Evolutionary conservation across 1,140 invertebrate species (phyloP), one percentile per base, ranked within the genome.

Genomic region (Ganaspis sp.): DNA sequence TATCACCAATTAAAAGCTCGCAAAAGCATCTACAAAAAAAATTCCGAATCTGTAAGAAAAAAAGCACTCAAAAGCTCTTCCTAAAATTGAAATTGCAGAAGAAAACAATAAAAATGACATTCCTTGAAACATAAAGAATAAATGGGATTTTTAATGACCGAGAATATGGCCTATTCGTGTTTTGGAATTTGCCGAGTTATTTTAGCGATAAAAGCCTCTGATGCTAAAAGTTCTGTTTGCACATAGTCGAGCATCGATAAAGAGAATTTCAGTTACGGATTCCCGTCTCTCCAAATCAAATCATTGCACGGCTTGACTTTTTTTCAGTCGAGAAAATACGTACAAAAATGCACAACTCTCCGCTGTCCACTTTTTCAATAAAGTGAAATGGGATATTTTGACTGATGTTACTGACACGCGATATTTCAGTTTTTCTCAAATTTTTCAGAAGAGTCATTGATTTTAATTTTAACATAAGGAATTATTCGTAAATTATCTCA

Each of bases 321-420:
- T 58, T 64, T 64, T 64, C 54, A 64, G 23, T 64, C 19, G 54
- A 12, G 23, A 64, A 64, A 64, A 64, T 64, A 64, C 21, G 23
- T 12, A 64, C 23, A 26, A 29, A 64, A 64, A 64, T 64, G 54
- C 21, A 64, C 23, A 29, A 64, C 23, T 23, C 54, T 23, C 54
- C 21, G 54, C 12, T 64, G 45, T 49, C 45, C 45, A 26, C 54
- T 64, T 15, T 64, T 29, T 23, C 54, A 64, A 64, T 64, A 64
- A 23, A 64, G 54, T 64, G 54, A 23, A 64, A 64, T 64, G 54
- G 54, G 54, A 64, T 64, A 64, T 64, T 64, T 64, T 64, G 54
- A 23, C 54, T 11, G 21, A 29, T 49, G 45, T 49, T 64, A 29
- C 21, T 15, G 54, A 15, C 15, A 64, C 23, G 21, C 9, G 54